These are phyloP conservation scores for Carettochelys insculpta DNA, from an alignment of 2,113 vertebrate species.

Conservation along the genomic window DNA sequence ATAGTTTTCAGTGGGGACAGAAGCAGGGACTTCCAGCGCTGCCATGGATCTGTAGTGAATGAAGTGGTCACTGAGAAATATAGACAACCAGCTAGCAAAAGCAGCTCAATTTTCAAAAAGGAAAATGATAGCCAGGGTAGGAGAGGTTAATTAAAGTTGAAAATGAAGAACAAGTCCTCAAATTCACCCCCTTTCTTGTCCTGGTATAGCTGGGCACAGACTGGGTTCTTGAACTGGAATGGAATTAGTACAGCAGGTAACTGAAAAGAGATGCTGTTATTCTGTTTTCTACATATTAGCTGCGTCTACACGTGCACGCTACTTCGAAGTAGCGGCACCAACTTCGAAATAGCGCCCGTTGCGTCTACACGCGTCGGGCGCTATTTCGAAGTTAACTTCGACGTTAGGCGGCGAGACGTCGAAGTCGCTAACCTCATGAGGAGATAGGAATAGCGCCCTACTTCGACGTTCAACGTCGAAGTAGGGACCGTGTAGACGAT, in stretches of 20 bases:
- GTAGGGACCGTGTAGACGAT: no score
- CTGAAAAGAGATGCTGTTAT: neutral
- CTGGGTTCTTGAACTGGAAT: no score
- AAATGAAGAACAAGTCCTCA: constrained; percentile 42
- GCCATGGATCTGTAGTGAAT: constrained; percentile 31
- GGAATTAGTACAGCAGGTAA: neutral
- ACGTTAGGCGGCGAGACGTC: no score
- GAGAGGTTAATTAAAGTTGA: constrained; percentile 39
- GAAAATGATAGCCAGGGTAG: constrained; percentile 48
- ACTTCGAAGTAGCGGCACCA: no score
- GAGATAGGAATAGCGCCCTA: no score
- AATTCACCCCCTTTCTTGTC: neutral
- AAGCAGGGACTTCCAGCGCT: constrained; percentile 14
- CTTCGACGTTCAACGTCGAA: no score
- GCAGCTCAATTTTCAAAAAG: constrained; percentile 48
- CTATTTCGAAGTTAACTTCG: no score
- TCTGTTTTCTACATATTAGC: neutral
- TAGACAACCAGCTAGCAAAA: constrained; percentile 51
- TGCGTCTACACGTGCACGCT: no score
- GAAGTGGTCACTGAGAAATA: constrained; percentile 47
- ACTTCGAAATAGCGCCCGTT: no score
- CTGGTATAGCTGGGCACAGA: rapidly evolving
- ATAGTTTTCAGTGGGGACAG: constrained; percentile 32
- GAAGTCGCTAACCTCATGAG: no score
- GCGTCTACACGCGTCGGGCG: no score